Conservation (phyloP, 2,797 vertebrate species). For the Anguilla obscura region DNA sequence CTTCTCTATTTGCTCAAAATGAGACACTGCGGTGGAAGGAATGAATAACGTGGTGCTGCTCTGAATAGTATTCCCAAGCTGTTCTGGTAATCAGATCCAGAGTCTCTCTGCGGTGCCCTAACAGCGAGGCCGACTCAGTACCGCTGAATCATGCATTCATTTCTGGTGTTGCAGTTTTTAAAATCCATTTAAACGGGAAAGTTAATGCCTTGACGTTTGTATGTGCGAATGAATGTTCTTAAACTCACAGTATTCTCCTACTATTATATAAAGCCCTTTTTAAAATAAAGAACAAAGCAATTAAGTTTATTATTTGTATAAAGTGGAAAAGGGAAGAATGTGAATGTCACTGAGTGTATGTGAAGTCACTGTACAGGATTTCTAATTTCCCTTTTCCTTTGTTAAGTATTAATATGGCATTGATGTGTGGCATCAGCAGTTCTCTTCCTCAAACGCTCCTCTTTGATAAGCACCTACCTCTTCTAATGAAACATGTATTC, state of each 20-base stretch:
- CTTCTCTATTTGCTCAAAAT: background rate
- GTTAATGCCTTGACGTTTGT: background rate
- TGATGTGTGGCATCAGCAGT: background rate
- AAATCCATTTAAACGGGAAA: background rate
- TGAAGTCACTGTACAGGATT: background rate
- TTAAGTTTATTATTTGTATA: background rate
- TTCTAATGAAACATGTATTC: background rate
- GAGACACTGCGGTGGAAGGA: background rate
- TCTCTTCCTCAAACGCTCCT: background rate
- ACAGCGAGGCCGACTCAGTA: background rate
- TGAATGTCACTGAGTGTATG: background rate
- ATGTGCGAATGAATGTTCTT: background rate
- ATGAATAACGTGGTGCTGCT: background rate
- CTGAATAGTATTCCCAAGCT: background rate
- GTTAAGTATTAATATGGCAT: background rate
- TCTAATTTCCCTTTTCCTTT: conserved; percentile 7
- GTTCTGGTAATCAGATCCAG: background rate
- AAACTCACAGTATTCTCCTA: background rate
- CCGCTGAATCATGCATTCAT: background rate
- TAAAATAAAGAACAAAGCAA: background rate
- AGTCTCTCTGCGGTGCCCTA: background rate
- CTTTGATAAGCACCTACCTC: background rate
- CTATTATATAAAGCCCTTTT: background rate
- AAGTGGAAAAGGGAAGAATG: background rate
- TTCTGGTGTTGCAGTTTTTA: background rate